These are phyloP conservation scores for Pavo muticus DNA, from an alignment of 2,113 vertebrate genomes.

Conservation along the genomic window DNA sequence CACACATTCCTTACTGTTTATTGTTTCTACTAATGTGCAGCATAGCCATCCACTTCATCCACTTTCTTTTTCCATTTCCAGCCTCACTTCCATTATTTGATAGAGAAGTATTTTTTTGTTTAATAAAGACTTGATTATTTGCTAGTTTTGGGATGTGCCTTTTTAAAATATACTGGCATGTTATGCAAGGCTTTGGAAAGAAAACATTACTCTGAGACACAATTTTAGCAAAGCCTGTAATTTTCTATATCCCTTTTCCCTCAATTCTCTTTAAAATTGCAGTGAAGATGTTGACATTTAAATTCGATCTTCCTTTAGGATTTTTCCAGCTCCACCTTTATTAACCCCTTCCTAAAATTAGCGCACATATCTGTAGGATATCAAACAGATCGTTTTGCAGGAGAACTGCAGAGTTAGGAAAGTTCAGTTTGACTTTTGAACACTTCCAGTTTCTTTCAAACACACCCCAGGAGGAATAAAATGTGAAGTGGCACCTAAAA, in stretches of 20 bases:
- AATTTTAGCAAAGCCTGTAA: slow-evolving; percentile 10
- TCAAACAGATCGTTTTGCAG: background rate
- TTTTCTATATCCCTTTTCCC: slow-evolving; percentile 31
- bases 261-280: background rate
- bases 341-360: background rate
- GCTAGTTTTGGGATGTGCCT: background rate
- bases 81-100: background rate
- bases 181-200: background rate
- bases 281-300: background rate
- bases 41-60: background rate
- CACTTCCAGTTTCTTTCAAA: background rate
- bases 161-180: background rate
- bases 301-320: slow-evolving; percentile 2
- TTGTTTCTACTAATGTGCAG: background rate
- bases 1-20: background rate
- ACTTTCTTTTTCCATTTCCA: background rate
- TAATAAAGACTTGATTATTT: background rate
- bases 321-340: slow-evolving; percentile 3
- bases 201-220: slow-evolving; percentile 6
- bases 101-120: background rate
- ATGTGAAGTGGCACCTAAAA: background rate
- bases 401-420: background rate
- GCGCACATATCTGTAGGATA: background rate
- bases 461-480: background rate
- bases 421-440: background rate